phyloP scores from a whole-genome alignment of 30 jellyfish, hydroid and myxozoan genomes.

The Catostylus mosaicus region DNA sequence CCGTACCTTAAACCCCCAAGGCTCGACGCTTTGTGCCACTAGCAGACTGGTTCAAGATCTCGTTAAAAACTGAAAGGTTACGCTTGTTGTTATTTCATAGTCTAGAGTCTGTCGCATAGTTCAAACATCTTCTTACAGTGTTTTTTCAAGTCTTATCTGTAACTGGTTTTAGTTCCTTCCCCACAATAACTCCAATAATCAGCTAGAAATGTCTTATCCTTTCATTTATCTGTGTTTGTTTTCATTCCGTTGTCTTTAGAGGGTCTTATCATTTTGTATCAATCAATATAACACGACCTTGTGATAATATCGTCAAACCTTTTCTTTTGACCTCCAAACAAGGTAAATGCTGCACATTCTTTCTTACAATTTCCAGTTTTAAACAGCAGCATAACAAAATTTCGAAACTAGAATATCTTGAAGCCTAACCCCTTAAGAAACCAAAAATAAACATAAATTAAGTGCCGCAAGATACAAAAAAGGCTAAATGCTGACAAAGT shows the following conservation, averaged over 20 bases:
- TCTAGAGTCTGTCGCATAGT: background rate
- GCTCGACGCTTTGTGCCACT: background rate
- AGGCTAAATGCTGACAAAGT: no score
- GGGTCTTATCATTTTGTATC: background rate
- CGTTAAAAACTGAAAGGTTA: background rate
- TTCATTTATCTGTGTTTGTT: constrained; percentile 10
- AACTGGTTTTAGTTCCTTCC: background rate
- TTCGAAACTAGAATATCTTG: no score
- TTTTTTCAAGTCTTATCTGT: background rate
- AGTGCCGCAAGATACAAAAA: no score
- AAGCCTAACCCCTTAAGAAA: no score
- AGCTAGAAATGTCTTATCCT: constrained; percentile 10
- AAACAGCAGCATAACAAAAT: no score
- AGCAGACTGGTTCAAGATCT: background rate
- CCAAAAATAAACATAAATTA: no score
- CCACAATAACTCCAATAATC: background rate
- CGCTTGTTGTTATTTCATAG: background rate
- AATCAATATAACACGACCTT: background rate
- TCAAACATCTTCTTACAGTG: background rate
- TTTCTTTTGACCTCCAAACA: no score
- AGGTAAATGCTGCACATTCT: no score
- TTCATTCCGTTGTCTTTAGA: background rate
- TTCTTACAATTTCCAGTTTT: no score
- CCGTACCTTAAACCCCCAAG: background rate
- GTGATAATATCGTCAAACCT: background rate